Base-by-base conservation (phyloP, 2,797 vertebrate species). In the Alauda arvensis region DNA sequence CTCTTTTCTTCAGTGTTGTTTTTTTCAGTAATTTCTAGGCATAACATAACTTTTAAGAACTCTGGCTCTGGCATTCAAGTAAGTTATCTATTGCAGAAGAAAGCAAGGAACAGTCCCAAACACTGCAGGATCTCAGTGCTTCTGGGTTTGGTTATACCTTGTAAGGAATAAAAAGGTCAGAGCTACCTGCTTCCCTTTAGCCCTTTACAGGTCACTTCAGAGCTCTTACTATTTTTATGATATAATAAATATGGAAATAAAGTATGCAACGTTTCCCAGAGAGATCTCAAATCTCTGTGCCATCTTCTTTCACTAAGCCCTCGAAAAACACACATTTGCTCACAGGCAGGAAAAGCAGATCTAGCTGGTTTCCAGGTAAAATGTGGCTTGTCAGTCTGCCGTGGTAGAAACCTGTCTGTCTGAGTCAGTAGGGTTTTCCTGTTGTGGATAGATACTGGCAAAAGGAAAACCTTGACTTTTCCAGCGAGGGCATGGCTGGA, bases 401-500 rank as follows among this genome's bases (percentile, higher is more conserved):
- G 5, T 26, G n/a, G 28, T 18, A 60, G 46, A 77, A 85, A 28
- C 13, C 37, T 26, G 29, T 37, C 16, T 15, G 6, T 21, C 29
- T 26, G 53, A 55, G 9, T 33, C 33, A 17, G 8, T 3, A 39
- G 2, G 26, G 20, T 60, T 85, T 77, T 40, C 26, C 26, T 48
- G 40, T 31, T 20, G 34, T 5, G 29, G 46, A 12, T 7, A 1
- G 23, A 11, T 16, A 21, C 31, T 11, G 31, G 40, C 37, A 70
- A 37, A 20, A 67, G 21, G 46, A 60, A 51, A 72, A 20, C 0
- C 1, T 60, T 59, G 25, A 0, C 17, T 40, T 60, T 56, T 63
- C 29, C 17, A n/a, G n/a, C n/a, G n/a, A 18, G 66, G 28, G 29
- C 34, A 26, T 0, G 4, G 57, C 77, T 3, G 77, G 2, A 0